Evolutionary conservation across 2,888 invertebrate genomes (phyloP).

Genomic region (Lydus trimaculatus): DNA sequence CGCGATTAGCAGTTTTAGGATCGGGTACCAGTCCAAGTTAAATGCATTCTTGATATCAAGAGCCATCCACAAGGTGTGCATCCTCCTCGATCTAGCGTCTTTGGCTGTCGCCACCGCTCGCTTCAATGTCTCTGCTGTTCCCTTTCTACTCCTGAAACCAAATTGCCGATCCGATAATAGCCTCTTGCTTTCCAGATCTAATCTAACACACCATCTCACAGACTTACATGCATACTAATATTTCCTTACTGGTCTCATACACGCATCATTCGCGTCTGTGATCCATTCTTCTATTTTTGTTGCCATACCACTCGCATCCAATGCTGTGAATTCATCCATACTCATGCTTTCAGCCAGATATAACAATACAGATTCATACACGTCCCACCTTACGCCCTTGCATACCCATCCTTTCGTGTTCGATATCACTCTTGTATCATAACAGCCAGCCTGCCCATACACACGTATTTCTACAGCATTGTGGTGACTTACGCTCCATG

Average conservation of each 20-base stretch:
- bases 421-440: not conserved
- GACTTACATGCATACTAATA: no score
- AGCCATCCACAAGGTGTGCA: no score
- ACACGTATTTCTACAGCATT: conserved; percentile 2
- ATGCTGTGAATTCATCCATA: not conserved
- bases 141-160: no score
- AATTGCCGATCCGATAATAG: no score
- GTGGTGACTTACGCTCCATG: conserved; percentile 16
- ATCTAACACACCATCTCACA: no score
- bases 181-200: no score
- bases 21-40: no score
- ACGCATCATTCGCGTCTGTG: not conserved
- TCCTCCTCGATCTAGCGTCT: no score
- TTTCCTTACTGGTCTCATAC: not conserved
- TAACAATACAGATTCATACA: not conserved
- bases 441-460: not conserved
- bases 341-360: not conserved
- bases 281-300: not conserved
- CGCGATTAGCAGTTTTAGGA: no score
- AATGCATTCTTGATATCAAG: no score
- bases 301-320: not conserved
- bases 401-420: not conserved
- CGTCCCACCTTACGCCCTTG: not conserved
- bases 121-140: no score
- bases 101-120: no score